These are phyloP conservation scores for Standfussiana lucernea DNA, from an alignment of 2,888 invertebrate genomes.

Conservation along the genomic window DNA sequence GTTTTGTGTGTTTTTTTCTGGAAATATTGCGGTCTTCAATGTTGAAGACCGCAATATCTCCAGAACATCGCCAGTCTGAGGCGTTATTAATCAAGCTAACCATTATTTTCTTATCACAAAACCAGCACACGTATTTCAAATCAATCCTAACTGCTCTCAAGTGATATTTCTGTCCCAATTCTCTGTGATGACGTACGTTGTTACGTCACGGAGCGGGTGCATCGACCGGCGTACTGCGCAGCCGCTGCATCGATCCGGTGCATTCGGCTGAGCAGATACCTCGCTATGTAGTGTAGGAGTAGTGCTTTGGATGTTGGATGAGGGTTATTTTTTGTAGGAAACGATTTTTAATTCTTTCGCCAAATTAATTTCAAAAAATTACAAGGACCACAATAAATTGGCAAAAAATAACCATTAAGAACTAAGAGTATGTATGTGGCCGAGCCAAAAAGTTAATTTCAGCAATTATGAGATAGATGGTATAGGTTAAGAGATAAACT, in stretches of 20 bases:
- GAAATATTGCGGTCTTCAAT: too few relatives aligned
- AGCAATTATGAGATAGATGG: background rate
- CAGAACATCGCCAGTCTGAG: background rate
- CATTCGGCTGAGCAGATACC: slow-evolving; percentile 61
- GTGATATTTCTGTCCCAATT: slow-evolving; percentile 42
- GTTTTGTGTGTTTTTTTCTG: too few relatives aligned
- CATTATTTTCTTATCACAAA: background rate
- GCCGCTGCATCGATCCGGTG: slow-evolving; percentile 85
- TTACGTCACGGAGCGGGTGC: slow-evolving; percentile 77
- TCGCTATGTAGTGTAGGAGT: slow-evolving; percentile 15
- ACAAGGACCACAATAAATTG: too few relatives aligned
- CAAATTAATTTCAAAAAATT: too few relatives aligned
- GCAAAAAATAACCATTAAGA: background rate
- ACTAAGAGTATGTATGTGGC: background rate
- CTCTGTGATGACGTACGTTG: slow-evolving; percentile 8
- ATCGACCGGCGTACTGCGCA: slow-evolving; percentile 84
- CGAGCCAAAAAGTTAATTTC: background rate
- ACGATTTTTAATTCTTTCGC: too few relatives aligned
- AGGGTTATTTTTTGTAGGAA: background rate
- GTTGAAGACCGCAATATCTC: too few relatives aligned
- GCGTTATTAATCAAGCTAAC: background rate
- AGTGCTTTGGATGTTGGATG: background rate
- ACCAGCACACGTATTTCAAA: background rate
- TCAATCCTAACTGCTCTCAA: background rate
- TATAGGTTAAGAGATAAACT: too few relatives aligned